Conservation (phyloP, 2,113 vertebrate species). For the Hyperoodon ampullatus region DNA sequence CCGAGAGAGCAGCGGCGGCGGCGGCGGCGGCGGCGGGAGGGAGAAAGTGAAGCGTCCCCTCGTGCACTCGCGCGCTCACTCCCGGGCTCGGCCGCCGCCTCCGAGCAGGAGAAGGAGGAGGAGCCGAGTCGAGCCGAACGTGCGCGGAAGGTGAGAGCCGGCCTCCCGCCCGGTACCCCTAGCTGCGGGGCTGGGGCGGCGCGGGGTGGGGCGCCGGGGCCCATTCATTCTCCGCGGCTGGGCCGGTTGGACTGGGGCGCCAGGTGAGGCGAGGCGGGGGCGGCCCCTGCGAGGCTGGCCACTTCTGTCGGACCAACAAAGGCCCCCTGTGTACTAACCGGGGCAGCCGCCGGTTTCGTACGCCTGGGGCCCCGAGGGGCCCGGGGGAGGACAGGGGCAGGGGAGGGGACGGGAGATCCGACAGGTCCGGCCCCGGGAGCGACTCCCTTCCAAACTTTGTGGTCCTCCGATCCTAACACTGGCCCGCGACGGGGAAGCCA, state of each 20-base stretch:
- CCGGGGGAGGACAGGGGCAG: background rate
- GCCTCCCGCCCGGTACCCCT: background rate
- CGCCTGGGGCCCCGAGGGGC: background rate
- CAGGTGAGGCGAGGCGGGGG: slow-evolving; percentile 58
- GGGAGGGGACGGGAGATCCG: background rate
- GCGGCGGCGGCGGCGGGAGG: background rate
- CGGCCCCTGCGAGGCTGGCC: background rate
- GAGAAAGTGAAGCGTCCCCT: slow-evolving; percentile 18
- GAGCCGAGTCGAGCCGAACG: background rate
- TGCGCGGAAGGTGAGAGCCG: slow-evolving; percentile 68
- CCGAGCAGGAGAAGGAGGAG: slow-evolving; percentile 48
- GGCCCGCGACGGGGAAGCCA: background rate
- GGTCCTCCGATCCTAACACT: background rate
- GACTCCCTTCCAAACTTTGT: slow-evolving; percentile 16
- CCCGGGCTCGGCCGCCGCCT: background rate
- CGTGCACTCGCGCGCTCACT: slow-evolving; percentile 34
- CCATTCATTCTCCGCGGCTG: background rate
- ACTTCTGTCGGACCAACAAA: slow-evolving; percentile 64
- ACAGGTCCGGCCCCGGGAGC: background rate
- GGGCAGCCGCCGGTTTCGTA: background rate
- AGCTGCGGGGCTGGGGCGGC: background rate
- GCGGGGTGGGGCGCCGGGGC: background rate
- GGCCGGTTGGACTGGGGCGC: background rate
- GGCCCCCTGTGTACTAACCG: background rate
- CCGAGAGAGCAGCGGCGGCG: background rate